These are phyloP conservation scores for Gila robusta DNA, from an alignment of 2,797 vertebrate genomes.

Conservation along the genomic window DNA sequence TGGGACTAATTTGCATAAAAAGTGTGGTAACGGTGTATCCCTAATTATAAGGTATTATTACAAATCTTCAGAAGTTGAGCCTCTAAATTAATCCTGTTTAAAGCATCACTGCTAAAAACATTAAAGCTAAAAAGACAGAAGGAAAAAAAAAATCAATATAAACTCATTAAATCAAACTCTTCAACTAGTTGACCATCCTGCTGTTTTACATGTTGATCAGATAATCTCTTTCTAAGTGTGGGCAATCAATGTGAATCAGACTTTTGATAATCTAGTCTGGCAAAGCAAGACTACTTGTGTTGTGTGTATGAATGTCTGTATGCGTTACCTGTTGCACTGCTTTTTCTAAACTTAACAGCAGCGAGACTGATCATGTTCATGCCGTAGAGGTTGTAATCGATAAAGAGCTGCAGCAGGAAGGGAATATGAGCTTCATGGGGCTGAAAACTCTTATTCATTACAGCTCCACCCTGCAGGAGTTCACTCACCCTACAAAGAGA, in stretches of 20 bases:
- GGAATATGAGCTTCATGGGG: slow-evolving; percentile 98
- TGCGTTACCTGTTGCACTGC: slow-evolving; percentile 83
- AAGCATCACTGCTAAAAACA: too few species aligned
- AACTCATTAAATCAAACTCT: not conserved
- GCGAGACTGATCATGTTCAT: slow-evolving; percentile 96
- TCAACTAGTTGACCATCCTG: not conserved
- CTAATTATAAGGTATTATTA: too few species aligned
- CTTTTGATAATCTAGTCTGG: not conserved
- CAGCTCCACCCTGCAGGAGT: slow-evolving; percentile 94
- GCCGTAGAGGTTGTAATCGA: slow-evolving; percentile 98
- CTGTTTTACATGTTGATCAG: not conserved
- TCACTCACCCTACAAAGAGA: slow-evolving; percentile 88
- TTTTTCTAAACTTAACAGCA: slow-evolving; percentile 92
- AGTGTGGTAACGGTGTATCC: too few species aligned
- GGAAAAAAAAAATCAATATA: not conserved
- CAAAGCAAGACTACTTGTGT: not conserved
- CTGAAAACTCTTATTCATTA: slow-evolving; percentile 98
- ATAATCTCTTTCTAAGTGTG: not conserved
- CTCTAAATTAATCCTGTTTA: too few species aligned
- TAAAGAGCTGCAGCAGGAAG: slow-evolving; percentile 98
- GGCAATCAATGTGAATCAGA: not conserved
- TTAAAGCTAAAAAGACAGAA: not conserved
- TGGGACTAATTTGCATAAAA: too few species aligned
- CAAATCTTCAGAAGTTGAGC: too few species aligned
- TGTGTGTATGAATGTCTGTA: slow-evolving; percentile 8